Conservation (phyloP, 2,888 invertebrate species). For the Drosophila anomelani region DNA sequence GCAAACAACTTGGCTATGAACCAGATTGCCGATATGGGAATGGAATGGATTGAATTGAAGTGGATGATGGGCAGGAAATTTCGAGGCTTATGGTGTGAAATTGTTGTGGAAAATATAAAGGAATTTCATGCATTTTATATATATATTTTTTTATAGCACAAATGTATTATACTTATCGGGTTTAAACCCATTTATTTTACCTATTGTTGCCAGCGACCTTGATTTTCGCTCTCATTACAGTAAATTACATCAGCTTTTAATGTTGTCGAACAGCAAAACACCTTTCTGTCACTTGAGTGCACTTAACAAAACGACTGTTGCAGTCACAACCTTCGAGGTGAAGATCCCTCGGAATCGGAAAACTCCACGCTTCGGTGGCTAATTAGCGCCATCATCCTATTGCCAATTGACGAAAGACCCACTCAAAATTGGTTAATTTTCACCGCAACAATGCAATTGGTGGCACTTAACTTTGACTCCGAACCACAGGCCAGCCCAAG, state of each 20-base stretch:
- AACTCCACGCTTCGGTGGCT: slow-evolving; percentile 66
- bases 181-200: neutral
- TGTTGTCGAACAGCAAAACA: slow-evolving; percentile 5
- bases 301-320: slow-evolving; percentile 34
- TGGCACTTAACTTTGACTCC: slow-evolving; percentile 78
- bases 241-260: slow-evolving; percentile 4
- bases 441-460: slow-evolving; percentile 52
- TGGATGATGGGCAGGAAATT: slow-evolving; percentile 34
- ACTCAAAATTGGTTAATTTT: slow-evolving; percentile 67
- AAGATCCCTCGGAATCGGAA: slow-evolving; percentile 17
- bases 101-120: neutral
- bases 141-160: too few relatives aligned
- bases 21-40: slow-evolving; percentile 34
- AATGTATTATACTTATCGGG: too few relatives aligned
- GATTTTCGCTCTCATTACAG: slow-evolving; percentile 1
- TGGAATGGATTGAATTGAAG: slow-evolving; percentile 19
- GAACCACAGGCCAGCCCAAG: slow-evolving; percentile 65
- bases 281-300: slow-evolving; percentile 36
- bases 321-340: slow-evolving; percentile 25
- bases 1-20: slow-evolving; percentile 37
- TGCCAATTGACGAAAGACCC: slow-evolving; percentile 62
- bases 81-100: slow-evolving; percentile 8
- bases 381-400: slow-evolving; percentile 66
- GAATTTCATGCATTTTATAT: neutral
- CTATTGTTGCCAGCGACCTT: neutral